phyloP scores from a whole-genome alignment of 2,113 vertebrate genomes.

The Acanthochromis polyacanthus region DNA sequence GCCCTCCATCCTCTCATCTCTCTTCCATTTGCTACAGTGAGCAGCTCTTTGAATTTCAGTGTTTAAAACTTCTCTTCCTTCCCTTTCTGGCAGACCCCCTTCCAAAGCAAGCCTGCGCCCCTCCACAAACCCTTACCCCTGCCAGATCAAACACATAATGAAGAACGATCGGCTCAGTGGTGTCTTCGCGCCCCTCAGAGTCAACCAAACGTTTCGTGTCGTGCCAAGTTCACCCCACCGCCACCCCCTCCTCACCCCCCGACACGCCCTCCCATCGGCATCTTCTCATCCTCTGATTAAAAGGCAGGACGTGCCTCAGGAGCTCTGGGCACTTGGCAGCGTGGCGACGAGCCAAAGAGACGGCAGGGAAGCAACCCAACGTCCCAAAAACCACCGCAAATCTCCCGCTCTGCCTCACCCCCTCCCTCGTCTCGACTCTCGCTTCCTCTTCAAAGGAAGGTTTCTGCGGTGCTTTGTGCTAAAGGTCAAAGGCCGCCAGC shows the following conservation, averaged over 20 bases:
- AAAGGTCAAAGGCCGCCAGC: slow-evolving; percentile 48
- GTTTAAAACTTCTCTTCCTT: slow-evolving; percentile 65
- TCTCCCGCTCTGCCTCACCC: neutral
- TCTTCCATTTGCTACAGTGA: slow-evolving; percentile 38
- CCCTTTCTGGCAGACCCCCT: slow-evolving; percentile 12
- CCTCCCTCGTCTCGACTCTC: neutral
- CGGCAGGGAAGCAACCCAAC: slow-evolving; percentile 19
- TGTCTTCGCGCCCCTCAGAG: slow-evolving; percentile 17
- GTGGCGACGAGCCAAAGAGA: slow-evolving; percentile 48
- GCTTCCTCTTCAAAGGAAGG: slow-evolving; percentile 50
- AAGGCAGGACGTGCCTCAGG: slow-evolving; percentile 54
- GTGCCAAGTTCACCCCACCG: slow-evolving; percentile 21
- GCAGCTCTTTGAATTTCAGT: slow-evolving; percentile 41
- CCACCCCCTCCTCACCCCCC: neutral
- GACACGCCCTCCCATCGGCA: slow-evolving; percentile 7
- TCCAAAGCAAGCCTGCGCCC: neutral
- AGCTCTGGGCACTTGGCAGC: slow-evolving; percentile 47
- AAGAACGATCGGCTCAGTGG: slow-evolving; percentile 5
- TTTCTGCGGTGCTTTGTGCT: slow-evolving; percentile 32
- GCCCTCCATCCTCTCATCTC: slow-evolving; percentile 17
- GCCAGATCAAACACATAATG: slow-evolving; percentile 55
- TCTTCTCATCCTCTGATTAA: slow-evolving; percentile 61
- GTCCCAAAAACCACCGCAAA: neutral
- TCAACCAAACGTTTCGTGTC: slow-evolving; percentile 58
- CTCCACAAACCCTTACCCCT: slow-evolving; percentile 4